These are phyloP conservation scores for Pipistrellus pipistrellus DNA, from an alignment of 2,797 vertebrate genomes.

Conservation along the genomic window DNA sequence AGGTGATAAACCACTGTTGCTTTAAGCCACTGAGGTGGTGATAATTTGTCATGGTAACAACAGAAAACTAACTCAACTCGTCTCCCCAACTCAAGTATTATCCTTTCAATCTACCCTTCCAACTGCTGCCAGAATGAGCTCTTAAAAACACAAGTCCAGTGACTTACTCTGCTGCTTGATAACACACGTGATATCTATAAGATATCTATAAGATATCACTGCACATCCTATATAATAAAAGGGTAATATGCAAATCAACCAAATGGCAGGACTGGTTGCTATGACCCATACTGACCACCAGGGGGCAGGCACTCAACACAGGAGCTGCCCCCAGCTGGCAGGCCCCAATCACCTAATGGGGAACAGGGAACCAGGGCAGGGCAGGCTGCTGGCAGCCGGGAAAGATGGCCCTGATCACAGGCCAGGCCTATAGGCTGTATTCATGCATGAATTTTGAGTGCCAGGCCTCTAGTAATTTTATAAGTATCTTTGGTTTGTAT, in stretches of 20 bases:
- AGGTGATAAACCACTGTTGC: not conserved
- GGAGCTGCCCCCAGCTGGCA: no score
- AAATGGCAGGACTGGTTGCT: no score
- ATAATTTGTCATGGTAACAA: not conserved
- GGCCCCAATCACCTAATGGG: no score
- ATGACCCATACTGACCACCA: no score
- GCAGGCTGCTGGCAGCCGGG: no score
- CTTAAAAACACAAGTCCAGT: not conserved
- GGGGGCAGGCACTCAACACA: no score
- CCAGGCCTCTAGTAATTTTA: not conserved
- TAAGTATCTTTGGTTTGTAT: conserved; percentile 35
- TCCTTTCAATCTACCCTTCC: not conserved
- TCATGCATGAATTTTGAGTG: no score
- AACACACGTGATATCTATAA: not conserved
- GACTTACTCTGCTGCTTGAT: not conserved
- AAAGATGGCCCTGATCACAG: no score
- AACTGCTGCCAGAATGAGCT: not conserved
- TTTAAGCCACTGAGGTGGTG: not conserved
- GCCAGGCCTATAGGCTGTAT: no score
- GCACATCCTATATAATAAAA: no score
- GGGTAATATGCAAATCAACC: no score
- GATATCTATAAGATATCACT: not conserved
- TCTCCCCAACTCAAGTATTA: not conserved
- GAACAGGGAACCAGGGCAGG: no score
- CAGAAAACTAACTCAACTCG: not conserved